phyloP scores from a whole-genome alignment of 2,888 invertebrate species.

The Cremastinae sp. region DNA sequence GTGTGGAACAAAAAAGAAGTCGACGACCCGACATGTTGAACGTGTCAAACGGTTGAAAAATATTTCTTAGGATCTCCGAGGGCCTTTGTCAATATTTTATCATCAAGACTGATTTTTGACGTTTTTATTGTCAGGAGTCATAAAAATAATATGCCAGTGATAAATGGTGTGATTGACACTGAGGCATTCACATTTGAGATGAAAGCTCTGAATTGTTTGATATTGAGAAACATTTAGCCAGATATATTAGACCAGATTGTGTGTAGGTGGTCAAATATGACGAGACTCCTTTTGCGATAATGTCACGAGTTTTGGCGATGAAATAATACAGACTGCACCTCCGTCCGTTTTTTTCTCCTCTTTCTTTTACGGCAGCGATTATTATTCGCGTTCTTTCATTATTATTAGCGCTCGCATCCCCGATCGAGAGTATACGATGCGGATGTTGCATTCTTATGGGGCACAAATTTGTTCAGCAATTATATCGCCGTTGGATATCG shows the following conservation, averaged over 20 bases:
- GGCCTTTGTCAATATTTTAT: conserved; percentile 31
- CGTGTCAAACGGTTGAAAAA: not conserved
- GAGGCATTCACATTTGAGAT: no score
- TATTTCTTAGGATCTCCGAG: conserved; percentile 8
- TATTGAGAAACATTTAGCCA: conserved; percentile 3
- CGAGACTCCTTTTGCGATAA: conserved; percentile 60
- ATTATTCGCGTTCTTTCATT: conserved; percentile 32
- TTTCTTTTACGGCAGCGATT: not conserved
- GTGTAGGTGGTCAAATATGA: conserved; percentile 58
- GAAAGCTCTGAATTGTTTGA: not conserved
- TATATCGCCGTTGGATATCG: conserved; percentile 19
- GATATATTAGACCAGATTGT: conserved; percentile 60
- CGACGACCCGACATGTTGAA: conserved; percentile 12
- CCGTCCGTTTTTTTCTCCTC: conserved; percentile 10
- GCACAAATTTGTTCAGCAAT: conserved; percentile 27
- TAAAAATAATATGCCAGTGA: no score
- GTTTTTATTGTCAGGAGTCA: no score
- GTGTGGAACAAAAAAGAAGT: conserved; percentile 11
- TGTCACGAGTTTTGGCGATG: conserved; percentile 64
- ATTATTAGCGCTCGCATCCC: not conserved
- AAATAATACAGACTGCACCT: conserved; percentile 52
- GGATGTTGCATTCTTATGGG: conserved; percentile 26
- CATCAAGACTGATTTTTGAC: no score
- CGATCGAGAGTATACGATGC: conserved; percentile 14
- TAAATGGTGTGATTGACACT: conserved; percentile 18